Evolutionary conservation across 2,888 invertebrate genomes (phyloP).

Genomic region (Gerris lacustris): DNA sequence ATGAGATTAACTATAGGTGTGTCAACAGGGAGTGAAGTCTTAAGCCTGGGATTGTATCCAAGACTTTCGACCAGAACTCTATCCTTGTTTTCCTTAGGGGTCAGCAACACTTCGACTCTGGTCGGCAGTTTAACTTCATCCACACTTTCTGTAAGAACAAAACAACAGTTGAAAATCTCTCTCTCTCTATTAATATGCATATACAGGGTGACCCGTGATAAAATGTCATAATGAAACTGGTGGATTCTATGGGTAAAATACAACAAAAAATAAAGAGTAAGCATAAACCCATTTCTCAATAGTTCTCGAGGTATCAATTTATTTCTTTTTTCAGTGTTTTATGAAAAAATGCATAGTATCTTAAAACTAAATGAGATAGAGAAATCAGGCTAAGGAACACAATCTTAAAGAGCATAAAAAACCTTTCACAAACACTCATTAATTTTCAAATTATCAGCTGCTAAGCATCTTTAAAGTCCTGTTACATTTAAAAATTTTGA

Average conservation of each 20-base stretch:
- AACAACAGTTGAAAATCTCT: not conserved
- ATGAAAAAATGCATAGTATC: too few relatives aligned
- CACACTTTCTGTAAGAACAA: slow-evolving; percentile 45
- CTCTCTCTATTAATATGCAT: slow-evolving; percentile 5
- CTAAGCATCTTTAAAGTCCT: too few relatives aligned
- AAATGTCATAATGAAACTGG: too few relatives aligned
- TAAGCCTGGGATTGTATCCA: slow-evolving; percentile 80
- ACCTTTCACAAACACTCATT: too few relatives aligned
- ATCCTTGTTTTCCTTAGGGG: slow-evolving; percentile 63
- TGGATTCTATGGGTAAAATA: slow-evolving; percentile 10
- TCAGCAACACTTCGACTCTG: slow-evolving; percentile 59
- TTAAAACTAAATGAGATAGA: too few relatives aligned
- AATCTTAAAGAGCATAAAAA: too few relatives aligned
- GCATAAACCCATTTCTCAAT: too few relatives aligned
- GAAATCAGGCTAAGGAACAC: too few relatives aligned
- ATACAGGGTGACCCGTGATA: slow-evolving; percentile 18
- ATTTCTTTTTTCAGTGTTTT: too few relatives aligned
- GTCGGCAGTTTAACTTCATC: slow-evolving; percentile 65
- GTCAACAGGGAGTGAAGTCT: slow-evolving; percentile 59
- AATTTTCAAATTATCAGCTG: too few relatives aligned
- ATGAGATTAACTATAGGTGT: slow-evolving; percentile 59
- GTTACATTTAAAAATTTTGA: too few relatives aligned
- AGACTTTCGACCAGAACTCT: slow-evolving; percentile 75
- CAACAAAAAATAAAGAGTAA: slow-evolving; percentile 3
- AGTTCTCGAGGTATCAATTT: too few relatives aligned